Evolutionary conservation across 2,113 vertebrate genomes (phyloP), one percentile per base, ranked within the genome.

Genomic region (Oxyruncus cristatus): DNA sequence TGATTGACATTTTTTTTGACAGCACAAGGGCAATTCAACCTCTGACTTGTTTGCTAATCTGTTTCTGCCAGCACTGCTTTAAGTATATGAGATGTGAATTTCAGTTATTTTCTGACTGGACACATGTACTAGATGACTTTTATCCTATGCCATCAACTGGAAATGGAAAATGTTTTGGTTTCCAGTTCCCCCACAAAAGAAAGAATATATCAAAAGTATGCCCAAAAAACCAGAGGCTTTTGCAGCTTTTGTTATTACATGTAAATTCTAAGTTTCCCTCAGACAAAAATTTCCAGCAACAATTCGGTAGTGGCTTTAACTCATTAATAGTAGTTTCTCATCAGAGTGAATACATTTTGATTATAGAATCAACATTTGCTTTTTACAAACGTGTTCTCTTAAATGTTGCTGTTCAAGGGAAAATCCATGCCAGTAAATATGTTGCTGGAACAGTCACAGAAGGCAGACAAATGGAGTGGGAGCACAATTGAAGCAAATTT

Each of bases 401-500:
- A 90, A 93, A 92, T 30, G 47, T 90, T 93, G 79, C 85, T 83
- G 55, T 96, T 94, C 59, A 72, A 67, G 35, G 81, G 58, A 67
- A 97, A 97, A 82, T 63, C 75, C 0, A 2, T 90, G 92, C 95
- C 94, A 93, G 79, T 94, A 96, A 93, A 88, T 81, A 71, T 94
- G 87, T 94, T 95, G 67, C 55, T 97, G 72, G 63, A 94, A 86
- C 75, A 77, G 68, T 56, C 90, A 92, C 90, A 96, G 85, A 95
- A 96, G 95, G 88, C 63, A 93, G 83, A 96, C 75, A 88, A 96
- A 92, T 71, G 82, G 63, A 93, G 67, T 93, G 78, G 82, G 90
- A 96, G 75, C 59, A 86, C 90, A 95, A 92, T 88, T 67, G 93
- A 94, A 90, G 42, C 59, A 90, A 90, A 96, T 96, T 88, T 97